Evolutionary conservation across 2,888 invertebrate species (phyloP).

Genomic region (Copidosoma aretas): DNA sequence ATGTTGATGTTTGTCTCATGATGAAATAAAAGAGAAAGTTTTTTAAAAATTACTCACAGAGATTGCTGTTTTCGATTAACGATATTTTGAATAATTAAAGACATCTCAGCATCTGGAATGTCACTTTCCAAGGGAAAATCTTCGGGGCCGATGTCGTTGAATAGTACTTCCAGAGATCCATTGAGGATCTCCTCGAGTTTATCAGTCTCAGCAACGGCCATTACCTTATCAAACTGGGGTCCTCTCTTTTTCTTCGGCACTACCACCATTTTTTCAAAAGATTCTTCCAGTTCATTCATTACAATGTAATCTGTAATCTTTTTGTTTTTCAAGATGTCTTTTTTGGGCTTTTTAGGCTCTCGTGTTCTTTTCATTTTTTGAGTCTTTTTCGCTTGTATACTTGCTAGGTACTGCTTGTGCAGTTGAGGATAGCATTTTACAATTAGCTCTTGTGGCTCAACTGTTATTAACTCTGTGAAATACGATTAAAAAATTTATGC

Average conservation of each 20-base stretch:
- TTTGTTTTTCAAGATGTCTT: slow-evolving; percentile 40
- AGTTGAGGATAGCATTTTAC: slow-evolving; percentile 65
- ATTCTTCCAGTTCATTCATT: slow-evolving; percentile 48
- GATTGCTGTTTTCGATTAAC: neutral
- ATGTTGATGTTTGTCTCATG: neutral
- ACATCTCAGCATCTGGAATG: slow-evolving; percentile 56
- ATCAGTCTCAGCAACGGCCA: slow-evolving; percentile 45
- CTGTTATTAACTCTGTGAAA: slow-evolving; percentile 66
- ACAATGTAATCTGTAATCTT: slow-evolving; percentile 33
- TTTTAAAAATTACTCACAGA: neutral
- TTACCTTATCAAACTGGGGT: slow-evolving; percentile 56
- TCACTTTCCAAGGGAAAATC: slow-evolving; percentile 61
- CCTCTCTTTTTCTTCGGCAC: slow-evolving; percentile 48
- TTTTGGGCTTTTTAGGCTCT: slow-evolving; percentile 35
- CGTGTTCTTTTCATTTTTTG: slow-evolving; percentile 41
- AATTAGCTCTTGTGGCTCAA: slow-evolving; percentile 74
- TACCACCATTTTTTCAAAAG: slow-evolving; percentile 43
- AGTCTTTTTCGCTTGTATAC: slow-evolving; percentile 61
- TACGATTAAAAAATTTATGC: slow-evolving; percentile 44
- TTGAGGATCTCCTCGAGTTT: slow-evolving; percentile 54
- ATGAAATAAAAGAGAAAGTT: neutral
- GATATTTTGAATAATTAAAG: neutral
- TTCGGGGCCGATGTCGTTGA: slow-evolving; percentile 54
- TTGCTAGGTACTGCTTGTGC: slow-evolving; percentile 67
- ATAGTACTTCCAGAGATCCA: slow-evolving; percentile 58